Evolutionary conservation across 2,113 vertebrate species (phyloP).

Genomic region (Nibea albiflora): DNA sequence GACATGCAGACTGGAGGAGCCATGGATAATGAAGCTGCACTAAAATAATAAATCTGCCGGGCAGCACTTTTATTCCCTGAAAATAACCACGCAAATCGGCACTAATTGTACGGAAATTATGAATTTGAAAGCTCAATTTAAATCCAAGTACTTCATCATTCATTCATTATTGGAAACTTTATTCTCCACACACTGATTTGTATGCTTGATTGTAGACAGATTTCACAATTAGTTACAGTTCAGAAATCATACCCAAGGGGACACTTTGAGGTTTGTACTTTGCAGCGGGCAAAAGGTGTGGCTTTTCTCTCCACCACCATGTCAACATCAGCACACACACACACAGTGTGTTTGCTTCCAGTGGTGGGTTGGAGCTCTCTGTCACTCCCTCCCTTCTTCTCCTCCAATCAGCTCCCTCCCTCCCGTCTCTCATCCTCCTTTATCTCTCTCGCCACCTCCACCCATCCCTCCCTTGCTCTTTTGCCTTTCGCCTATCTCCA

Average conservation of each 20-base stretch:
- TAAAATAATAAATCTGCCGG: background rate
- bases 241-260: background rate
- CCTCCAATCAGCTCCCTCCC: constrained; percentile 36
- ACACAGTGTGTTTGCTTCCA: constrained; percentile 20
- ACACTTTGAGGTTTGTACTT: background rate
- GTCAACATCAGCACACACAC: constrained; percentile 30
- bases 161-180: background rate
- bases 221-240: background rate
- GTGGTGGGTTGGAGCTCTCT: constrained; percentile 3
- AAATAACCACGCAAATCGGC: background rate
- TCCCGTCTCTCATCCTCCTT: constrained; percentile 40
- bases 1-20: too few relatives aligned
- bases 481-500: constrained; percentile 45
- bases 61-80: too few relatives aligned
- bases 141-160: background rate
- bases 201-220: background rate
- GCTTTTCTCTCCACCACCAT: background rate
- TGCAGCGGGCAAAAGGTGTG: constrained; percentile 1
- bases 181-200: background rate
- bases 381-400: constrained; percentile 21
- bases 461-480: constrained; percentile 47
- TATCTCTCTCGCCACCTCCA: constrained; percentile 50
- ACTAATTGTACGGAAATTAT: background rate
- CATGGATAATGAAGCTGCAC: background rate
- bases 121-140: background rate